Evolutionary conservation across 2,113 vertebrate genomes (phyloP).

Genomic region (Suricata suricatta): DNA sequence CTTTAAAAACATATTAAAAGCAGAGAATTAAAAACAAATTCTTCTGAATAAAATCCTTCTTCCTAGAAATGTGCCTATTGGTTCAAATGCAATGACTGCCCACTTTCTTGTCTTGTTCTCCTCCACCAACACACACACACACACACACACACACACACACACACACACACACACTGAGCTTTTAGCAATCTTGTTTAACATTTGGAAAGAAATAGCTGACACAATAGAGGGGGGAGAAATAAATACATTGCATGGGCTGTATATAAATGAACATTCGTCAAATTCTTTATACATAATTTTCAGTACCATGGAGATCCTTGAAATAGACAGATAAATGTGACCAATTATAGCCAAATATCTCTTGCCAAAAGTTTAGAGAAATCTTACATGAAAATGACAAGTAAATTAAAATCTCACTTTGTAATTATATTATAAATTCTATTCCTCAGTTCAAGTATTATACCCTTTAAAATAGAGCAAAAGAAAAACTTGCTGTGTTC

Average conservation of each 20-base stretch:
- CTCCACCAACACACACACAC: neutral
- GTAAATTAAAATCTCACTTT: conserved; percentile 52
- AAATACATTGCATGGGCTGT: conserved; percentile 76
- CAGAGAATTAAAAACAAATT: conserved; percentile 80
- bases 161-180: neutral
- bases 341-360: conserved; percentile 77
- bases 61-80: neutral
- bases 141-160: neutral
- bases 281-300: conserved; percentile 81
- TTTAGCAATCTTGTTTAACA: conserved; percentile 74
- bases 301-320: conserved; percentile 81
- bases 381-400: conserved; percentile 48
- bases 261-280: conserved; percentile 81
- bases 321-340: conserved; percentile 79
- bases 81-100: neutral
- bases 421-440: conserved; percentile 52
- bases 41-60: conserved; percentile 70
- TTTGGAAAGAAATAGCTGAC: conserved; percentile 78
- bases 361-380: conserved; percentile 64
- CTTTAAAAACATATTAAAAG: conserved; percentile 74
- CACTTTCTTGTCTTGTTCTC: neutral
- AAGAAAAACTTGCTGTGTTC: neutral
- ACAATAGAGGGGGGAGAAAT: conserved; percentile 56
- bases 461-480: neutral
- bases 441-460: neutral